Evolutionary conservation across 2,113 vertebrate genomes (phyloP).

Genomic region (Epinephelus lanceolatus): DNA sequence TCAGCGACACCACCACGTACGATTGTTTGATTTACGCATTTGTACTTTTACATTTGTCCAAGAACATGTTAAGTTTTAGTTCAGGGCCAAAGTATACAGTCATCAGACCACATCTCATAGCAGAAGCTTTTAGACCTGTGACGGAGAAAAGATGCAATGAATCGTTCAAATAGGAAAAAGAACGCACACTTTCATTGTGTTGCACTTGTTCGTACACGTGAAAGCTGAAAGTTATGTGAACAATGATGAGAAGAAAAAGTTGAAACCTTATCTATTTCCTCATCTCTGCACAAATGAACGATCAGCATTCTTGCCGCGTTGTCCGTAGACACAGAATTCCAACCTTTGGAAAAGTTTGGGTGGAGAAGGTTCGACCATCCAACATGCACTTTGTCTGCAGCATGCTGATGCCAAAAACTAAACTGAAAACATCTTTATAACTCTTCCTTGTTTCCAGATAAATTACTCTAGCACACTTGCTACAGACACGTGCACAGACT

Average conservation of each 20-base stretch:
- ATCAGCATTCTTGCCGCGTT: too few species aligned
- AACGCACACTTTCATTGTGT: too few species aligned
- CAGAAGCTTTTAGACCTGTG: too few species aligned
- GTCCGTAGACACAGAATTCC: too few species aligned
- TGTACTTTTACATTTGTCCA: background rate
- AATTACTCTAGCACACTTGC: background rate
- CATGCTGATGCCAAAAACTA: background rate
- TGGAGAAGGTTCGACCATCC: too few species aligned
- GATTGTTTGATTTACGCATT: background rate
- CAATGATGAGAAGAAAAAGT: background rate
- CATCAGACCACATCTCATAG: too few species aligned
- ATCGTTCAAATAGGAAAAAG: too few species aligned
- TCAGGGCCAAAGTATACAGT: background rate
- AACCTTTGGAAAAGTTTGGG: too few species aligned
- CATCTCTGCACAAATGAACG: too few species aligned
- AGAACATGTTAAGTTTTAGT: background rate
- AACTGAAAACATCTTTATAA: background rate
- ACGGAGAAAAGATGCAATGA: too few species aligned
- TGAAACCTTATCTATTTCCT: background rate
- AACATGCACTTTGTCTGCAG: background rate
- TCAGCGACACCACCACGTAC: constrained; percentile 61
- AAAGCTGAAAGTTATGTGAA: background rate
- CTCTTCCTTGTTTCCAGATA: background rate
- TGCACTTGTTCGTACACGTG: too few species aligned
- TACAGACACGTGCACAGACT: background rate